These are phyloP conservation scores for Nyctereutes procyonoides DNA, from an alignment of 2,113 vertebrate genomes.

Conservation along the genomic window DNA sequence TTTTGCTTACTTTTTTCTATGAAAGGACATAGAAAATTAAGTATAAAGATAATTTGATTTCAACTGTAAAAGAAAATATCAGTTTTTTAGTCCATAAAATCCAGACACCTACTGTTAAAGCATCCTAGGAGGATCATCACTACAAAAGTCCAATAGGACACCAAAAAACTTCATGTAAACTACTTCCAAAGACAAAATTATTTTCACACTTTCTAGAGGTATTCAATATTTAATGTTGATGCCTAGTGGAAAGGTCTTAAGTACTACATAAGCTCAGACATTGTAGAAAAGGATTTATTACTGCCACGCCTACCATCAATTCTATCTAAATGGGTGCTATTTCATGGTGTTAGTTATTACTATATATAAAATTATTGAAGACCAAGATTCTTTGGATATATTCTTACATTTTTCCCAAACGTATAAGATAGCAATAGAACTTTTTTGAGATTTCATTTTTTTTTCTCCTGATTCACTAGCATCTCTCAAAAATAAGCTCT, in stretches of 20 bases:
- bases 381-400: not conserved
- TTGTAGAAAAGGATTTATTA: not conserved
- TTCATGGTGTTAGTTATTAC: not conserved
- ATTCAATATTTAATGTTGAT: not conserved
- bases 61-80: not conserved
- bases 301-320: not conserved
- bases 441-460: not conserved
- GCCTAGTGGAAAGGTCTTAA: not conserved
- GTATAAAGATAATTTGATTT: not conserved
- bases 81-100: not conserved
- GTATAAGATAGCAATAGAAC: not conserved
- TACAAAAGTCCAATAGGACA: not conserved
- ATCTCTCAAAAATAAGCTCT: conserved; percentile 55
- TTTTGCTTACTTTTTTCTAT: not conserved
- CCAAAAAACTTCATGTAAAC: not conserved
- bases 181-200: not conserved
- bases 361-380: not conserved
- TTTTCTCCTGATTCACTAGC: conserved; percentile 50
- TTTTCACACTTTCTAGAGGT: not conserved
- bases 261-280: not conserved
- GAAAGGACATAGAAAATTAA: not conserved
- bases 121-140: not conserved
- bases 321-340: no score
- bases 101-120: not conserved
- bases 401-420: not conserved